phyloP scores from a whole-genome alignment of 2,888 invertebrate genomes.

The Camponotus fellah region DNA sequence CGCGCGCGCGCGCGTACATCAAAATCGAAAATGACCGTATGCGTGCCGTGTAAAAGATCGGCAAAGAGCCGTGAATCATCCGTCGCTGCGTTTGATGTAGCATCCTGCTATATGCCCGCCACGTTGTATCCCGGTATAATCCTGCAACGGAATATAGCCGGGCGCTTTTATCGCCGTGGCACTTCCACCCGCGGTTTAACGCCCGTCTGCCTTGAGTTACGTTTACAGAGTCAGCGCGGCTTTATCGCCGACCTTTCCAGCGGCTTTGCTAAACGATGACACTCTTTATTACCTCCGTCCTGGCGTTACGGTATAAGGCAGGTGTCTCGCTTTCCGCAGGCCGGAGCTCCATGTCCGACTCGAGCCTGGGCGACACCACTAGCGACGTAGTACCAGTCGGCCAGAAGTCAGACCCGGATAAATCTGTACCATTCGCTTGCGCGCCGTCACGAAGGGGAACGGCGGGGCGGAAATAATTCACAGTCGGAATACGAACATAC shows the following conservation, averaged over 20 bases:
- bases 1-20: neutral
- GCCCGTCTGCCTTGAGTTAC: constrained; percentile 68
- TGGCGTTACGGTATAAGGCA: constrained; percentile 52
- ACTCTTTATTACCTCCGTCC: constrained; percentile 73
- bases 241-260: constrained; percentile 75
- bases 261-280: constrained; percentile 73
- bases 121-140: constrained; percentile 49
- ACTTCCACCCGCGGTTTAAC: constrained; percentile 73
- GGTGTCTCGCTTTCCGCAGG: neutral
- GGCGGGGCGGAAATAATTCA: constrained; percentile 41
- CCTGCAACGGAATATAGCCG: constrained; percentile 46
- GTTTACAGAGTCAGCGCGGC: constrained; percentile 68
- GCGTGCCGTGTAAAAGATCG: constrained; percentile 33
- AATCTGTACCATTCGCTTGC: constrained; percentile 39
- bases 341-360: constrained; percentile 32
- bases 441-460: constrained; percentile 36
- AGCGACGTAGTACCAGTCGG: constrained; percentile 5
- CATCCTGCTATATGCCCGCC: constrained; percentile 41
- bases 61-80: constrained; percentile 14
- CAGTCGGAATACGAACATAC: constrained; percentile 38
- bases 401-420: constrained; percentile 42
- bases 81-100: constrained; percentile 41
- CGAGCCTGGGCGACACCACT: constrained; percentile 18
- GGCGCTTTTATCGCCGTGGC: constrained; percentile 71
- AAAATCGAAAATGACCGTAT: constrained; percentile 2